These are phyloP conservation scores for Drosophila meridionalis DNA, from an alignment of 2,888 invertebrate species.

Conservation along the genomic window DNA sequence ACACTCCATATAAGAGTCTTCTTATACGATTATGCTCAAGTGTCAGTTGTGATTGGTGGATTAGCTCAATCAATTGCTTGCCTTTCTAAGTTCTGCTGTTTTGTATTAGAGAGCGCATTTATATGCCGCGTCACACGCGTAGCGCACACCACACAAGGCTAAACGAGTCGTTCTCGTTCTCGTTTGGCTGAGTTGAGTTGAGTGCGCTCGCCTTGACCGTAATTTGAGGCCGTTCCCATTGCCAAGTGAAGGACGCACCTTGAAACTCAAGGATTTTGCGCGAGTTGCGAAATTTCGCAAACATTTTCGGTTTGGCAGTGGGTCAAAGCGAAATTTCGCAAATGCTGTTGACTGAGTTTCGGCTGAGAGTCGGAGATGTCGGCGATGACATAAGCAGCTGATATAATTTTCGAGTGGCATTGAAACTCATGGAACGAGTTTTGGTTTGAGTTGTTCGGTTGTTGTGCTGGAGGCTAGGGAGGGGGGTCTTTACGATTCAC, in stretches of 20 bases:
- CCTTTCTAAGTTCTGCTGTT: background rate
- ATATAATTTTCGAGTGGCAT: slow-evolving; percentile 60
- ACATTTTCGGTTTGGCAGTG: slow-evolving; percentile 57
- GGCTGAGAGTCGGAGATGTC: background rate
- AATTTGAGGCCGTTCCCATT: slow-evolving; percentile 75
- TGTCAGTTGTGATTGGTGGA: background rate
- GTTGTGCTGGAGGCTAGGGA: background rate
- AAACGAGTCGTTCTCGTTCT: slow-evolving; percentile 44
- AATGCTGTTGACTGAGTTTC: slow-evolving; percentile 24
- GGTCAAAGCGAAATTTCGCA: slow-evolving; percentile 62
- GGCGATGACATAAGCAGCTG: slow-evolving; percentile 57
- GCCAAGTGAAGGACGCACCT: slow-evolving; percentile 82
- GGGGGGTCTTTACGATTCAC: slow-evolving; percentile 32
- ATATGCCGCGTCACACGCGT: slow-evolving; percentile 18
- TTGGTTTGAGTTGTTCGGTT: slow-evolving; percentile 15
- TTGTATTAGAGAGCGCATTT: background rate
- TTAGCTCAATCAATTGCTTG: background rate
- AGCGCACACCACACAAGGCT: slow-evolving; percentile 49
- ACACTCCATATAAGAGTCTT: background rate
- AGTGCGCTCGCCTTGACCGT: slow-evolving; percentile 78
- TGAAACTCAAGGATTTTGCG: slow-evolving; percentile 81
- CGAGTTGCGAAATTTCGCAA: slow-evolving; percentile 64
- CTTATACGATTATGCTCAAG: background rate
- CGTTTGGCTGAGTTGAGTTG: slow-evolving; percentile 43
- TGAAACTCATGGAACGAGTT: slow-evolving; percentile 55